These are phyloP conservation scores for Hephaestus fuliginosus DNA, from an alignment of 2,797 vertebrate genomes.

Conservation along the genomic window DNA sequence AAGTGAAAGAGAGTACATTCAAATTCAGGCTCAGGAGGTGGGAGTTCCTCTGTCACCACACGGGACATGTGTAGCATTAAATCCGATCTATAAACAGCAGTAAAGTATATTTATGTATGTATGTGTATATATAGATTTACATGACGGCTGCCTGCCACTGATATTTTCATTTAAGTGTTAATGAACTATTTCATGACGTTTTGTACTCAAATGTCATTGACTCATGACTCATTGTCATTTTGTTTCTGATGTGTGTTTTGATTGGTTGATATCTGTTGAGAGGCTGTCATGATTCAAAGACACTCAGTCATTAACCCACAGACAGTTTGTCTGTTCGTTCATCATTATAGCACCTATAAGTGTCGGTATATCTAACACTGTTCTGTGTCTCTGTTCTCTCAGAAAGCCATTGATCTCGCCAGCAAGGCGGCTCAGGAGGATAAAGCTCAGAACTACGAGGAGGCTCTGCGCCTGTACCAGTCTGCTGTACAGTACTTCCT, in stretches of 20 bases:
- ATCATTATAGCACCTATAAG: background rate
- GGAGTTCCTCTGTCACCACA: background rate
- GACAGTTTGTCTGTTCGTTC: background rate
- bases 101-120: background rate
- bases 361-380: conserved; percentile 3
- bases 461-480: conserved; percentile 94
- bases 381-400: conserved; percentile 50
- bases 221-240: background rate
- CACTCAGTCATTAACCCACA: background rate
- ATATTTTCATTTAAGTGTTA: background rate
- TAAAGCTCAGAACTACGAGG: conserved; percentile 96
- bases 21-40: background rate
- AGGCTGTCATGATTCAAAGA: background rate
- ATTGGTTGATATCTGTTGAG: background rate
- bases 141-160: background rate
- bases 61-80: conserved; percentile 2
- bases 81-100: background rate
- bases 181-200: background rate
- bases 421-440: conserved; percentile 97
- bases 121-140: background rate
- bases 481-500: conserved; percentile 97
- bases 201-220: background rate
- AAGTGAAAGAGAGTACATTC: conserved; percentile 42
- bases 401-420: conserved; percentile 99
- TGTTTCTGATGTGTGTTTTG: background rate